Evolutionary conservation across 2,113 vertebrate genomes (phyloP).

Genomic region (Lipophrys pholis): DNA sequence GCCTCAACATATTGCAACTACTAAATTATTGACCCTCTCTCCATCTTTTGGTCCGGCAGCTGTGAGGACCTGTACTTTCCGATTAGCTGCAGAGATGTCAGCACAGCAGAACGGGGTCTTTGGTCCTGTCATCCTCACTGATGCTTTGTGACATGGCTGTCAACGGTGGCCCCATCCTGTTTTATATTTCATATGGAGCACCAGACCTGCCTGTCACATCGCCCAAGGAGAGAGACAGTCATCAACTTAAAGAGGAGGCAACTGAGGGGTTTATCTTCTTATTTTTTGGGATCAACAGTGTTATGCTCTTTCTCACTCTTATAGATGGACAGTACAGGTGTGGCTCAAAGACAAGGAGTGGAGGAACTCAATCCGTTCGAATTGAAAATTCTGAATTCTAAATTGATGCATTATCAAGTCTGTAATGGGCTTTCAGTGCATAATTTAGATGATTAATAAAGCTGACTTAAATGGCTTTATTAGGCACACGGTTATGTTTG

Average conservation of each 20-base stretch:
- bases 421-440: too few species aligned
- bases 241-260: slow-evolving; percentile 52
- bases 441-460: not conserved
- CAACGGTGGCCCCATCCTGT: slow-evolving; percentile 72
- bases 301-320: slow-evolving; percentile 19
- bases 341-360: too few species aligned
- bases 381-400: too few species aligned
- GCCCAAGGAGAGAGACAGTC: slow-evolving; percentile 59
- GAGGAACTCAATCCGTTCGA: too few species aligned
- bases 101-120: slow-evolving; percentile 75
- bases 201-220: slow-evolving; percentile 76
- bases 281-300: slow-evolving; percentile 18
- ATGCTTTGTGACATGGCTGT: slow-evolving; percentile 85
- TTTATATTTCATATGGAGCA: slow-evolving; percentile 83
- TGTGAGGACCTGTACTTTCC: slow-evolving; percentile 86
- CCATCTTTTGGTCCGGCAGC: slow-evolving; percentile 81
- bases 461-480: not conserved
- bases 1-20: slow-evolving; percentile 83
- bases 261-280: not conserved
- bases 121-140: slow-evolving; percentile 79
- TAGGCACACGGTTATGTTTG: not conserved
- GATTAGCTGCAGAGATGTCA: slow-evolving; percentile 87
- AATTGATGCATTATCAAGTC: too few species aligned
- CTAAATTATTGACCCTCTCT: slow-evolving; percentile 89
- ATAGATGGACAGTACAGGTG: too few species aligned